These are phyloP conservation scores for Drosophila ironensis DNA, from an alignment of 1,140 invertebrate species.

Conservation along the genomic window DNA sequence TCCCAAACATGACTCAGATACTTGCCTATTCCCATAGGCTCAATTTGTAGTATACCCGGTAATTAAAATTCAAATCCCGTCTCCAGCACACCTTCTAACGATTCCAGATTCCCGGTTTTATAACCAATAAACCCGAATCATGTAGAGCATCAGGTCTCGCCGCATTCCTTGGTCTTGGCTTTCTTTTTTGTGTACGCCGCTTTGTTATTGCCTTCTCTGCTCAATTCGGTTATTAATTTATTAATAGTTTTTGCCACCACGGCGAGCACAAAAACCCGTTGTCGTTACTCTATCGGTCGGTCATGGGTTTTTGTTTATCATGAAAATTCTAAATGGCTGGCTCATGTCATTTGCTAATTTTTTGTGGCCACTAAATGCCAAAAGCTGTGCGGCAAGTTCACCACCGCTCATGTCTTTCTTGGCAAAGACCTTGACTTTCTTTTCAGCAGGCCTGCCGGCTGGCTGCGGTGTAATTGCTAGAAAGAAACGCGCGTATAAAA, in stretches of 20 bases:
- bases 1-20: no score
- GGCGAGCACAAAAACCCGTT: conserved; percentile 41
- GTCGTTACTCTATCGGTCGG: conserved; percentile 33
- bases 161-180: conserved; percentile 1
- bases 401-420: conserved; percentile 37
- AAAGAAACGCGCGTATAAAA: conserved; percentile 7
- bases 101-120: no score
- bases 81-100: no score
- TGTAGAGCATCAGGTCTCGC: conserved; percentile 28
- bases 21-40: no score
- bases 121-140: not conserved
- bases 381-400: conserved; percentile 47
- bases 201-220: conserved; percentile 22
- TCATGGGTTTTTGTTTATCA: conserved; percentile 64
- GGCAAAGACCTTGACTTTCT: conserved; percentile 74
- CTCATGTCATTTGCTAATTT: conserved; percentile 57
- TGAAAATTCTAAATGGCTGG: conserved; percentile 74
- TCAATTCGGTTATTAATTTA: conserved; percentile 56
- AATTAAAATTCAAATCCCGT: no score
- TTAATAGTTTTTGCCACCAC: conserved; percentile 63
- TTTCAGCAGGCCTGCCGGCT: conserved; percentile 49
- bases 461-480: no score
- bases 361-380: conserved; percentile 34
- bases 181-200: conserved; percentile 22
- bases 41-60: no score